Evolutionary conservation across 1,140 invertebrate species (phyloP).

Genomic region (Hylyphantes graminicola): DNA sequence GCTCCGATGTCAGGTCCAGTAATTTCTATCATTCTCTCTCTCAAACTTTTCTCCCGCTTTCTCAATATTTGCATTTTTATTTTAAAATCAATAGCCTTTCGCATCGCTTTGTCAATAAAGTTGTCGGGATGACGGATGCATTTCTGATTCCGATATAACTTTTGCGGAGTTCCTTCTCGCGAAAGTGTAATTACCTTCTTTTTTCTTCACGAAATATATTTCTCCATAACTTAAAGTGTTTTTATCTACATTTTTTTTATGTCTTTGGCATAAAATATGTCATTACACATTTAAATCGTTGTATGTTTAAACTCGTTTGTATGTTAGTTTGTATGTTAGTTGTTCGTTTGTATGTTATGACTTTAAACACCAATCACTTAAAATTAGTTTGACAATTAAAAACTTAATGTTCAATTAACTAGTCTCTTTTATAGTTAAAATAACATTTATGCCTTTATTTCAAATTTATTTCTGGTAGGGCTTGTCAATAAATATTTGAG

Average conservation of each 20-base stretch:
- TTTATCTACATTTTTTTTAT: background rate
- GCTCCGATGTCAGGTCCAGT: background rate
- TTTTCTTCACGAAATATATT: background rate
- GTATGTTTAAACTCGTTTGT: too few species aligned
- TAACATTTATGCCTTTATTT: too few species aligned
- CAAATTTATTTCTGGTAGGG: too few species aligned
- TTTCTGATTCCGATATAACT: constrained; percentile 52
- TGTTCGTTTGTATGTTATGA: too few species aligned
- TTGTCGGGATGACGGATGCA: constrained; percentile 53
- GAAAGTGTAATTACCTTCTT: constrained; percentile 13
- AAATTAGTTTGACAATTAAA: too few species aligned
- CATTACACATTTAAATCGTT: too few species aligned
- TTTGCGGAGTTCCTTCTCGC: constrained; percentile 13
- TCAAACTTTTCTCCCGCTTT: constrained; percentile 29
- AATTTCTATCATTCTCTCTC: constrained; percentile 43
- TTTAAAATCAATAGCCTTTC: constrained; percentile 51
- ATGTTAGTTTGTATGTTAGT: too few species aligned
- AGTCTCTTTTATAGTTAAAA: too few species aligned
- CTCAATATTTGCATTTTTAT: constrained; percentile 50
- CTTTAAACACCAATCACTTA: too few species aligned
- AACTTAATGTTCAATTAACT: too few species aligned
- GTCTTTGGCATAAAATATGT: too few species aligned
- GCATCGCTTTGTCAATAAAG: constrained; percentile 56
- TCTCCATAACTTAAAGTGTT: constrained; percentile 16
- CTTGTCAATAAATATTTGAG: too few species aligned